phyloP scores from a whole-genome alignment of 2,888 invertebrate genomes.

The Harmothoe impar region DNA sequence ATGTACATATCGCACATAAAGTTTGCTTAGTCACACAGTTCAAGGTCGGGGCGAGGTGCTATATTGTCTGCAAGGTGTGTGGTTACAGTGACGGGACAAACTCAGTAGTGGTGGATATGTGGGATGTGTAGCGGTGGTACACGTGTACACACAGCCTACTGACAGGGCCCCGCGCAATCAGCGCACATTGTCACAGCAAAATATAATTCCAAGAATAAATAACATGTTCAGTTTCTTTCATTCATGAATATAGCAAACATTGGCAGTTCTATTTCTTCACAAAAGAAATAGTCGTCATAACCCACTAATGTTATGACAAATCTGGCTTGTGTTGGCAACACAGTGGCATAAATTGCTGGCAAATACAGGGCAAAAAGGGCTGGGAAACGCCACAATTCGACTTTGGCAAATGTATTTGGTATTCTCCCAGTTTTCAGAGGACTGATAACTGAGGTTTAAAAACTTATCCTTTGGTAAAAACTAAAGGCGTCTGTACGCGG shows the following conservation, averaged over 20 bases:
- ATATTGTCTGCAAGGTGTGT: slow-evolving; percentile 21
- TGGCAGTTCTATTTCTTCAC: slow-evolving; percentile 13
- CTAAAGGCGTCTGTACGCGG: background rate
- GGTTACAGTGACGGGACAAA: background rate
- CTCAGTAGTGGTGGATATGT: background rate
- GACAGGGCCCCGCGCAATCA: too few relatives aligned
- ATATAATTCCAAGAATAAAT: background rate
- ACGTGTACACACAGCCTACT: too few relatives aligned
- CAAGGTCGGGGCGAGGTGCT: background rate
- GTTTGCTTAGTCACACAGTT: slow-evolving; percentile 4
- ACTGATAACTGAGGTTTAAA: background rate
- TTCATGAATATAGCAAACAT: slow-evolving; percentile 35
- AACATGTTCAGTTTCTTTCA: background rate
- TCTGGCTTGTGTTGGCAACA: slow-evolving; percentile 43
- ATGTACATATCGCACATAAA: slow-evolving; percentile 26
- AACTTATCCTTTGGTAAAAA: background rate
- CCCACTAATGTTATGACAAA: background rate
- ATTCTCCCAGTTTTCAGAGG: background rate
- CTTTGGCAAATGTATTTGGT: slow-evolving; percentile 34
- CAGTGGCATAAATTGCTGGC: slow-evolving; percentile 27
- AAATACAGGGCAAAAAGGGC: slow-evolving; percentile 19
- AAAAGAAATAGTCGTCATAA: background rate
- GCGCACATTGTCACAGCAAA: too few relatives aligned
- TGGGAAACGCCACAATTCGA: background rate
- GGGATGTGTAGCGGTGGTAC: background rate